Base-by-base conservation (phyloP, 2,113 vertebrate genomes). In the Nycticorax nycticorax region DNA sequence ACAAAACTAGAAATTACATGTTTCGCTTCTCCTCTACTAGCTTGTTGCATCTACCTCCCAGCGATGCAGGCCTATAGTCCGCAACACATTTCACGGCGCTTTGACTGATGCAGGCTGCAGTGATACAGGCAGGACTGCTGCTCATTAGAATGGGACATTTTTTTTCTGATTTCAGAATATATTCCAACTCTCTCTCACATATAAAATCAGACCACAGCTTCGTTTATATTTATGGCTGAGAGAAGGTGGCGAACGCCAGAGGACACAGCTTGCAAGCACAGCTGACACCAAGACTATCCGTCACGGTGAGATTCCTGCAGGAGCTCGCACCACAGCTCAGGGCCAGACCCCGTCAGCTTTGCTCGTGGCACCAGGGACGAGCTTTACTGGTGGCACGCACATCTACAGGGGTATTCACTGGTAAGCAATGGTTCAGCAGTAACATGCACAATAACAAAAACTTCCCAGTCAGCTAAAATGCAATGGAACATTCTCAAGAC, bases 261-360 rank as follows among this genome's bases (percentile, higher is more conserved):
- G 59, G 41, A 77, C 28, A 72, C 8, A 55, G 60, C 22, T n/a
- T 63, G 41, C 55, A 68, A 28, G 48, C 35, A 59, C 5, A 82
- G 74, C 32, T 1, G 1, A 45, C 47, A 39, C 41, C 27, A 57
- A 48, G 55, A 30, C 45, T 7, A 11, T 6, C 27, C 4, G 0
- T 26, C 6, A 1, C 1, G 0, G 37, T 3, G 37, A 52, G 48
- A 59, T 39, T 75, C 53, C 67, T 57, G 18, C 3, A 10, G 35
- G 50, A 88, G 28, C 78, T 72, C 48, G 47, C 0, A 0, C 10
- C 56, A 43, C 6, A 7, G 53, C 28, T 37, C 0, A 0, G n/a
- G 63, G 37, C 23, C 73, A 63, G 73, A 12, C 4, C 23, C 52
- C 4, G 4, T 9, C 56, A 71, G n/a, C n/a, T 85, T 39, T 45